Evolutionary conservation across 2,113 vertebrate species (phyloP), one percentile per base, ranked within the genome.

Genomic region (Mustela lutreola): DNA sequence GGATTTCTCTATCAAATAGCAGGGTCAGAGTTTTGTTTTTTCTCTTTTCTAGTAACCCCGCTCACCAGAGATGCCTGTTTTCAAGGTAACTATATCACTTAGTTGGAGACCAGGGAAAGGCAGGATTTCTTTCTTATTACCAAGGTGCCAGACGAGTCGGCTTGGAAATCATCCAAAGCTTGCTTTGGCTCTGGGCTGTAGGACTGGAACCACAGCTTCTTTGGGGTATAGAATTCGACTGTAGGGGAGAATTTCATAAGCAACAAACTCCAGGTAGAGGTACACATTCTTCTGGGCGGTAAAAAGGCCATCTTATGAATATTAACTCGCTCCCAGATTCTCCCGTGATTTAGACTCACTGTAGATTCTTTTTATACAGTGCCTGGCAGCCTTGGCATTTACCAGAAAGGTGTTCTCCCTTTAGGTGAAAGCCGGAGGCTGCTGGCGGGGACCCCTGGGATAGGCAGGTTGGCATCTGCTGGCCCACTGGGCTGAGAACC

Each of bases 31-130:
- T 53, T 1, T 2, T 84, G 63, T 76, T 81, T 96, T 89, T 81
- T 70, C 45, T 70, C 33, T 80, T 92, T 98, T 92, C 53, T 89
- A 90, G 73, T 73, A 94, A 91, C 60, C 12, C 33, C 33, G n/a
- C 62, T 86, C 79, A 87, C 39, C 88, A 76, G 53, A 71, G 71
- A 83, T n/a, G 58, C 62, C 58, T 65, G 48, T 75, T 97, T 94
- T 92, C 11, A 10, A 92, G 88, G 78, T 95, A 97, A 92, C 91
- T 83, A 6, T 78, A 94, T 89, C 91, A 83, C 45, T 89, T 91
- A 94, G 45, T 73, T 94, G 78, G 81, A 97, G 86, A 95, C 16
- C 28, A 84, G 80, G 11, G 88, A 76, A 90, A 91, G 6, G 28
- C 39, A 94, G 65, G 71, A 80, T 93, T 84, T 76, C 56, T 96